Evolutionary conservation across 2,113 vertebrate genomes (phyloP).

Genomic region (Fulmarus glacialis): DNA sequence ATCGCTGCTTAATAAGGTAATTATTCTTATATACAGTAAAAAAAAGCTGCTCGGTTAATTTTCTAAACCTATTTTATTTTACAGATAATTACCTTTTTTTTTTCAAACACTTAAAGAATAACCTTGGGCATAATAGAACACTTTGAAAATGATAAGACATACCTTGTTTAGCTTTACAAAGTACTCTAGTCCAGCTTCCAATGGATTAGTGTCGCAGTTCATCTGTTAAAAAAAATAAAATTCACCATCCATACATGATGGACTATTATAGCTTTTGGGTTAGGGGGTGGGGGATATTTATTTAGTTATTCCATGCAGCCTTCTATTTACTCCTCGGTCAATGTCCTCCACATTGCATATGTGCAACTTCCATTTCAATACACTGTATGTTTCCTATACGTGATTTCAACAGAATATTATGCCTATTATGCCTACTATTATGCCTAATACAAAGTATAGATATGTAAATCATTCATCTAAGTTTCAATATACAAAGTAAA

Average conservation of each 20-base stretch:
- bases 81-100: background rate
- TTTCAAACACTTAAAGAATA: background rate
- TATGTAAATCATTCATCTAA: background rate
- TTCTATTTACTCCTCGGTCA: background rate
- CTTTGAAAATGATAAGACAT: slow-evolving; percentile 24
- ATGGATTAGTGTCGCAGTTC: slow-evolving; percentile 96
- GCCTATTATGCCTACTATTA: no score
- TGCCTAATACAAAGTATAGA: background rate
- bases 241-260: background rate
- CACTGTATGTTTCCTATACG: background rate
- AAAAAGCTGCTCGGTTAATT: background rate
- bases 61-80: background rate
- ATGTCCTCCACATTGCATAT: background rate
- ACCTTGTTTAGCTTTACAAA: slow-evolving; percentile 98
- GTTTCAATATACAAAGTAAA: background rate
- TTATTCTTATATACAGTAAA: background rate
- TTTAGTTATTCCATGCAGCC: background rate
- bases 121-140: background rate
- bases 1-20: background rate
- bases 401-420: background rate
- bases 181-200: slow-evolving; percentile 93
- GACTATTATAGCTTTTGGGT: background rate
- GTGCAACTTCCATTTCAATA: background rate
- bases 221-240: slow-evolving; percentile 78
- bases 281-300: background rate